A percentile compares a stretch with the other conserved stretches of the same genome.
These are phyloP conservation scores for Xenopus tropicalis DNA, from an alignment of 2,113 vertebrate genomes.

Conservation along the genomic window UCB_Xtro_10.0 CM004444.2:24526001-24526500, in stretches of 20 bases:
- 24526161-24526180: slow-evolving; percentile 5
- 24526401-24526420: slow-evolving; percentile 39
- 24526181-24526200: slow-evolving; percentile 14
- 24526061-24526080: too few species aligned
- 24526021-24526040: too few species aligned
- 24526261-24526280: slow-evolving; percentile 14
- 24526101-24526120: background rate
- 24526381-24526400: slow-evolving; percentile 35
- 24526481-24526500: slow-evolving; percentile 28
- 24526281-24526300: slow-evolving; percentile 8
- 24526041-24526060: too few species aligned
- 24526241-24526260: slow-evolving; percentile 25
- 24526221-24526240: slow-evolving; percentile 21
- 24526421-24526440: slow-evolving; percentile 43
- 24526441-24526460: slow-evolving; percentile 42
- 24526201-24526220: slow-evolving; percentile 5
- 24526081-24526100: too few species aligned
- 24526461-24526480: slow-evolving; percentile 26
- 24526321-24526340: slow-evolving; percentile 21
- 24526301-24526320: slow-evolving; percentile 31
- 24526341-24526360: slow-evolving; percentile 26
- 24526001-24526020: too few species aligned
- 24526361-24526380: slow-evolving; percentile 38
- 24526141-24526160: background rate
- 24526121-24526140: background rate